Evolutionary conservation across 2,888 invertebrate species (phyloP).

Genomic region (Artemia sinica): DNA sequence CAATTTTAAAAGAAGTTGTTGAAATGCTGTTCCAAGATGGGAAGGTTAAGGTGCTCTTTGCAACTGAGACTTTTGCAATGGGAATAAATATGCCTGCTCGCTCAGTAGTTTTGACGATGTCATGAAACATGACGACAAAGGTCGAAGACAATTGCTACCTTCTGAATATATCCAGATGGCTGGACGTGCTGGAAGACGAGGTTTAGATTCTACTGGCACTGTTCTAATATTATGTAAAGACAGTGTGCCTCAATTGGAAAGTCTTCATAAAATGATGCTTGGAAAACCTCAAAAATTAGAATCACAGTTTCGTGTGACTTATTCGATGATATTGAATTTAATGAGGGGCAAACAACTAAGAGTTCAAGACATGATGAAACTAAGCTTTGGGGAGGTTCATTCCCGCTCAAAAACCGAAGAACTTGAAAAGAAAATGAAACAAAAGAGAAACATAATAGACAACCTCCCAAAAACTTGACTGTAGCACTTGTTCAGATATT

Average conservation of each 20-base stretch:
- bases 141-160: slow-evolving; percentile 55
- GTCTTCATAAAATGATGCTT: slow-evolving; percentile 68
- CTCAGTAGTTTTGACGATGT: slow-evolving; percentile 84
- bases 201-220: slow-evolving; percentile 78
- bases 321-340: too few relatives aligned
- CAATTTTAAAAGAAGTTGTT: slow-evolving; percentile 93
- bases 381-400: slow-evolving; percentile 36
- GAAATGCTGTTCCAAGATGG: slow-evolving; percentile 93
- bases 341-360: slow-evolving; percentile 28
- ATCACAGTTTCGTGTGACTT: too few relatives aligned
- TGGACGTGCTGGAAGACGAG: slow-evolving; percentile 84
- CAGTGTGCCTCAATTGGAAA: slow-evolving; percentile 50
- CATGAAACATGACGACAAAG: slow-evolving; percentile 72
- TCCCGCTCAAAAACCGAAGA: too few relatives aligned
- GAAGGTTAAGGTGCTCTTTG: slow-evolving; percentile 83
- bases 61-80: slow-evolving; percentile 99
- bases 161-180: slow-evolving; percentile 99
- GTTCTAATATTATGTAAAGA: slow-evolving; percentile 78
- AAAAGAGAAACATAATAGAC: slow-evolving; percentile 18
- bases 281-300: slow-evolving; percentile 33
- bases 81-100: slow-evolving; percentile 99
- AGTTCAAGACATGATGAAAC: slow-evolving; percentile 39
- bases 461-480: too few relatives aligned
- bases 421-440: too few relatives aligned
- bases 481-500: too few relatives aligned